Conservation (phyloP, 2,797 vertebrate species). For the Hephaestus fuliginosus region DNA sequence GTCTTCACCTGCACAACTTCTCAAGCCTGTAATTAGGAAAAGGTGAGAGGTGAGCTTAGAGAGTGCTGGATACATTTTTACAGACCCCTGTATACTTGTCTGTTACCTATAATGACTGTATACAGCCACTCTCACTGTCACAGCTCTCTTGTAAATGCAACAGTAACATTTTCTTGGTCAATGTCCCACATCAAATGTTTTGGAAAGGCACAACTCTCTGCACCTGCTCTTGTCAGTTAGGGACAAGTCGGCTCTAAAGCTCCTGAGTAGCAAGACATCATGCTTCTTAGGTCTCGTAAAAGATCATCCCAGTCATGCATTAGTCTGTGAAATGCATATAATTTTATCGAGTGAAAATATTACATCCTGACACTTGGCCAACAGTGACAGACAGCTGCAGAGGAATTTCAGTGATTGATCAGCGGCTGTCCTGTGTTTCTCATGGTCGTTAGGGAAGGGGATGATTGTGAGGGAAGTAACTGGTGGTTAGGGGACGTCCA, state of each 20-base stretch:
- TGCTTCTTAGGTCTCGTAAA: neutral
- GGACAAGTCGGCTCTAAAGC: neutral
- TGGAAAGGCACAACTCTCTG: neutral
- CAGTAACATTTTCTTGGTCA: neutral
- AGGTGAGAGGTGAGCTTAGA: constrained; percentile 64
- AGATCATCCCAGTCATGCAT: neutral
- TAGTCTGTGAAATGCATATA: neutral
- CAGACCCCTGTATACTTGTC: constrained; percentile 23
- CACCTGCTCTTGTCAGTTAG: constrained; percentile 17
- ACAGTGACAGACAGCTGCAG: constrained; percentile 23
- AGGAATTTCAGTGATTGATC: constrained; percentile 68
- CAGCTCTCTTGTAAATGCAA: constrained; percentile 26
- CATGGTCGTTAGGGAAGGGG: constrained; percentile 64
- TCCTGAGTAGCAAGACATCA: neutral
- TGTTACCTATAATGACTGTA: constrained; percentile 45
- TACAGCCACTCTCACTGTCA: constrained; percentile 64
- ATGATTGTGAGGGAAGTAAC: constrained; percentile 67
- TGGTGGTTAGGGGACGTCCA: constrained; percentile 80
- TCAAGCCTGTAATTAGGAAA: constrained; percentile 67
- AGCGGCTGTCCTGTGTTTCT: constrained; percentile 65
- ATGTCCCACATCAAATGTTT: neutral
- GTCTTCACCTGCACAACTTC: constrained; percentile 44
- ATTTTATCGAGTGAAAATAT: constrained; percentile 16
- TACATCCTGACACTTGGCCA: constrained; percentile 30
- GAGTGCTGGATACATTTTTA: constrained; percentile 37